Base-by-base conservation (phyloP, 2,113 vertebrate species). In the Charadrius vociferus region DNA sequence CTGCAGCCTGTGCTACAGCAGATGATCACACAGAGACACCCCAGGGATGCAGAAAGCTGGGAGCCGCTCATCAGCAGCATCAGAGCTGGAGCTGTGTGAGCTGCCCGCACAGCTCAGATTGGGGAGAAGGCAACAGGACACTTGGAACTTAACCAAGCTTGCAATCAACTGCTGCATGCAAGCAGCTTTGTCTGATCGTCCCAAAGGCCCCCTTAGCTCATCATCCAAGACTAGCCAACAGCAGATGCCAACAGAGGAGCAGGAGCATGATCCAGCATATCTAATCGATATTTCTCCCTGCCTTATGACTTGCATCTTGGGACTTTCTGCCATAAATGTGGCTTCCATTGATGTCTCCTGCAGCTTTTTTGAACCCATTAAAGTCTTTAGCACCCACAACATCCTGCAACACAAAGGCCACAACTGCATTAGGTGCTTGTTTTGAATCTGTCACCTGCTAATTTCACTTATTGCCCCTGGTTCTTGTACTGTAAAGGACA, bases 131-230 rank as follows among this genome's bases (percentile, higher is more conserved):
- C 37, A 84, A 66, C 30, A 13, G 82, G 75, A 73, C 43, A 27
- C 23, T 37, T 95, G 84, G 86, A 91, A 61, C 90, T 95, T 55
- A 89, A 82, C 87, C 78, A 91, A 81, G 30, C 78, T 80, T 87
- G 62, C 78, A 74, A 68, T 91, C 91, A 78, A 30, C 45, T 83
- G 63, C 91, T 77, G 45, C 55, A 53, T 27, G 59, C 84, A 92
- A 84, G 68, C 63, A 68, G 78, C 36, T 94, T 88, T 93, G 49
- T 63, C 84, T 94, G 78, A 72, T 80, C 86, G 65, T 70, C 87
- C 81, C 89, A 75, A 68, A 94, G 91, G 75, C 90, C 82, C 18
- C 70, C 36, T 88, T 95, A 92, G 81, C 87, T 95, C 83, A 87
- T 65, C 86, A 89, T 95, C 77, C 68, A 43, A 24, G 47, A 86